phyloP scores from a whole-genome alignment of 2,797 vertebrate species.

The Ctenochaetus hawaiiensis region DNA sequence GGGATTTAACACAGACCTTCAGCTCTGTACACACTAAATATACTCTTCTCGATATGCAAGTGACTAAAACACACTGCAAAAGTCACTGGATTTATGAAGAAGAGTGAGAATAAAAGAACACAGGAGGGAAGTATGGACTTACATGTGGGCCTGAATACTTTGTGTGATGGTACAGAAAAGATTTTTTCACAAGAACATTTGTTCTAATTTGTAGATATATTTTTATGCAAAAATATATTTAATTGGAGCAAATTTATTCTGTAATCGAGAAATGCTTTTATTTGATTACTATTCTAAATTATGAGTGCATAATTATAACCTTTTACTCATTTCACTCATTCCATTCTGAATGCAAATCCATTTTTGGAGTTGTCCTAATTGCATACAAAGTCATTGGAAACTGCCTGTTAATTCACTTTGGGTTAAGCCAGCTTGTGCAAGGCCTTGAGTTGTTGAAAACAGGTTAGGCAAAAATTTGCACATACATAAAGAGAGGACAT shows the following conservation, averaged over 20 bases:
- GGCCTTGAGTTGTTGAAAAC: no score
- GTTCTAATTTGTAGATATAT: conserved; percentile 1
- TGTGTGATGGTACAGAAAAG: neutral
- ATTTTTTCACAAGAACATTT: neutral
- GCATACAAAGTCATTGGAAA: no score
- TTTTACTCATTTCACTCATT: no score
- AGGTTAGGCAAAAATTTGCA: no score
- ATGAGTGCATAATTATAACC: neutral
- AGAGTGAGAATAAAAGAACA: neutral
- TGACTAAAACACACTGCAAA: conserved; percentile 10
- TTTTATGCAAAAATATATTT: neutral
- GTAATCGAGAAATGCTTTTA: neutral
- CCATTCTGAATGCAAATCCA: no score
- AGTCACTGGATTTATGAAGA: neutral
- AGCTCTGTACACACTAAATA: neutral
- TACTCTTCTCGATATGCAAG: conserved; percentile 17
- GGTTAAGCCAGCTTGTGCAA: no score
- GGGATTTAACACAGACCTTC: conserved; percentile 47
- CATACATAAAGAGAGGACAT: no score
- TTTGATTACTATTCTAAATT: neutral
- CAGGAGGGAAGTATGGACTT: neutral
- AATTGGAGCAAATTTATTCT: neutral
- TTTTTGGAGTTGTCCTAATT: no score
- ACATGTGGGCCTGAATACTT: conserved; percentile 7
- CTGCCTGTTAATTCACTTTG: no score